These are phyloP conservation scores for Dicaeum eximium DNA, from an alignment of 2,113 vertebrate species.

Conservation along the genomic window DNA sequence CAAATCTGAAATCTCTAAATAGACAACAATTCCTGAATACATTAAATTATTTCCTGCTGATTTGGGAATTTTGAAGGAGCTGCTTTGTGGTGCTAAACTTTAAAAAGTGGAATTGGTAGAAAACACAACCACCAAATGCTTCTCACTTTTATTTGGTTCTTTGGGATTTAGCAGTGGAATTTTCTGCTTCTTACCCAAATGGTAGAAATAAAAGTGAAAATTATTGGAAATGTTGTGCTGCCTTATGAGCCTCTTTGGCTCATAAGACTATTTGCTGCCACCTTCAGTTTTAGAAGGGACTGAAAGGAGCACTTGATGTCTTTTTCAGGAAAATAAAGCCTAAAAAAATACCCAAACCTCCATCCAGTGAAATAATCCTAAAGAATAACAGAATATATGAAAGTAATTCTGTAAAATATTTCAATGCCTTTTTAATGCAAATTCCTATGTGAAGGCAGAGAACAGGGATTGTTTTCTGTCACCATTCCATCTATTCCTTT, in stretches of 20 bases:
- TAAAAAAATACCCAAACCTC: not conserved
- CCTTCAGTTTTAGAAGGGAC: slow-evolving; percentile 18
- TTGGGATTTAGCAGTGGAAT: not conserved
- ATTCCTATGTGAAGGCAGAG: not conserved
- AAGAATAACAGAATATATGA: not conserved
- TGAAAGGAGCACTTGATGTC: not conserved
- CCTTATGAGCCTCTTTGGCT: not conserved
- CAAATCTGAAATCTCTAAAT: not conserved
- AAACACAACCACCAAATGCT: not conserved
- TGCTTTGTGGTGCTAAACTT: not conserved
- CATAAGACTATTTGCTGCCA: slow-evolving; percentile 39
- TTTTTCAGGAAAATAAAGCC: not conserved
- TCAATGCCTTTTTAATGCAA: not conserved
- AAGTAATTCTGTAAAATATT: not conserved
- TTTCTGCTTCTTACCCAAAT: not conserved
- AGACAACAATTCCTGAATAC: not conserved
- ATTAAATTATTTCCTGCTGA: not conserved
- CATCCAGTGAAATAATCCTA: not conserved
- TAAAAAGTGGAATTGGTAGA: not conserved
- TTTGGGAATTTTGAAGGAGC: not conserved
- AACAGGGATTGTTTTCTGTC: not conserved
- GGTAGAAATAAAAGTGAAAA: not conserved
- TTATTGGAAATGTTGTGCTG: not conserved
- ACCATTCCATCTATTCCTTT: not conserved
- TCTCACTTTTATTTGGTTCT: not conserved